Percentiles rank a stretch among this genome's conserved stretches.
These are phyloP conservation scores for Mesocentrotus franciscanus DNA, from an alignment of 53 echinoderm and acorn worm species.

Conservation along the genomic window DNA sequence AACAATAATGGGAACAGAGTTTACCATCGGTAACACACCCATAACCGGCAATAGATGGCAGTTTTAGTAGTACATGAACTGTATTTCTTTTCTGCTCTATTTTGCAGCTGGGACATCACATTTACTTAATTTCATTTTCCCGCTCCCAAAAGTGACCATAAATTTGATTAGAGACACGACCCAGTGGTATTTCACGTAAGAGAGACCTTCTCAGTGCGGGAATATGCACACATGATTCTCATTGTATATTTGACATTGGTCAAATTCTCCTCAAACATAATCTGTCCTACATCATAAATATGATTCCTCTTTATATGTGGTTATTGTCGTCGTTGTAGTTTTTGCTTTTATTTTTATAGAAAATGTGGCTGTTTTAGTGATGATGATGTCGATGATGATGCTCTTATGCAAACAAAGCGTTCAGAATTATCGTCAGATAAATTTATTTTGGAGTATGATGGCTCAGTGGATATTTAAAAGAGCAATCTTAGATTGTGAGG, in stretches of 20 bases:
- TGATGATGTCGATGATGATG: neutral
- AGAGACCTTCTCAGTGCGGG: neutral
- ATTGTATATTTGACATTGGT: neutral
- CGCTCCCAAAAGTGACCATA: slow-evolving; percentile 3
- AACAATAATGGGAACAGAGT: too few relatives aligned
- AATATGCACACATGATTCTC: neutral
- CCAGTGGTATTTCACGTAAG: slow-evolving; percentile 12
- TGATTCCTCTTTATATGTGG: neutral
- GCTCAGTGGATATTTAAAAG: neutral
- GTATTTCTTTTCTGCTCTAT: slow-evolving; percentile 27
- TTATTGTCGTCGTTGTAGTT: neutral
- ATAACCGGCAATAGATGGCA: neutral
- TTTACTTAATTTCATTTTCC: slow-evolving; percentile 40
- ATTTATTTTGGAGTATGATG: neutral
- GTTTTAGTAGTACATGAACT: neutral
- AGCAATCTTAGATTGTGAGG: neutral
- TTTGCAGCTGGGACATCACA: slow-evolving; percentile 45
- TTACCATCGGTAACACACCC: neutral
- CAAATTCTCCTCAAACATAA: neutral
- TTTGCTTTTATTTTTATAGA: neutral
- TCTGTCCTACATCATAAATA: neutral
- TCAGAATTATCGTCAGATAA: neutral
- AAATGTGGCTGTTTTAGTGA: neutral
- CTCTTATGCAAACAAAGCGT: neutral
- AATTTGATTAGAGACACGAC: slow-evolving; percentile 32